Evolutionary conservation across 2,797 vertebrate genomes (phyloP).

Genomic region (Anguilla pacifica): DNA sequence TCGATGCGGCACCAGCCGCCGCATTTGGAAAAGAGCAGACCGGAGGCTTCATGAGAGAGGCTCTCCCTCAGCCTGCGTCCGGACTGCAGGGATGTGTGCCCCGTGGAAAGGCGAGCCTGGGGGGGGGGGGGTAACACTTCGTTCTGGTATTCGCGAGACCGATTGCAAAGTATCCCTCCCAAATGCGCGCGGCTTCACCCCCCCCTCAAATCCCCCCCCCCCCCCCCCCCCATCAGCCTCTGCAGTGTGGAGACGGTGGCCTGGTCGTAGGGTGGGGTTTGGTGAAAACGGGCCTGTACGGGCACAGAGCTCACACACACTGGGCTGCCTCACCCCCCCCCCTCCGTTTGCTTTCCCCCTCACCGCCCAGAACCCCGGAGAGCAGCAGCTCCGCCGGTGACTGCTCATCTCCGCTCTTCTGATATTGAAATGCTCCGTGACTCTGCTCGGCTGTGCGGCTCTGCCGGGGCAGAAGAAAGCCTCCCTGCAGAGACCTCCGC

Average conservation of each 20-base stretch:
- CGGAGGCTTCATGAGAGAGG: not conserved
- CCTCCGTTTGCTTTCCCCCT: not conserved
- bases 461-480: not conserved
- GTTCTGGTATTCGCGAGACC: conserved; percentile 50
- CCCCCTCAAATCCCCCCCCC: too few species aligned
- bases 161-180: conserved; percentile 56
- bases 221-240: conserved; percentile 31
- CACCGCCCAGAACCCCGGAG: not conserved
- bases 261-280: conserved; percentile 24
- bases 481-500: not conserved
- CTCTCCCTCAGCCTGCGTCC: conserved; percentile 47
- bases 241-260: conserved; percentile 55
- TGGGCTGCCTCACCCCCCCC: not conserved
- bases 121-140: conserved; percentile 40
- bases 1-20: not conserved
- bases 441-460: not conserved
- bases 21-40: conserved; percentile 7
- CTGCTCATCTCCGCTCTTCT: not conserved
- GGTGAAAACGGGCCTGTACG: not conserved
- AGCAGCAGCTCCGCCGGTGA: not conserved
- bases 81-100: conserved; percentile 54
- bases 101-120: conserved; percentile 53
- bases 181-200: conserved; percentile 20
- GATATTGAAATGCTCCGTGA: not conserved
- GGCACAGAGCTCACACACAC: not conserved